Evolutionary conservation across 2,888 invertebrate species (phyloP).

Genomic region (Agrochola lychnidis): DNA sequence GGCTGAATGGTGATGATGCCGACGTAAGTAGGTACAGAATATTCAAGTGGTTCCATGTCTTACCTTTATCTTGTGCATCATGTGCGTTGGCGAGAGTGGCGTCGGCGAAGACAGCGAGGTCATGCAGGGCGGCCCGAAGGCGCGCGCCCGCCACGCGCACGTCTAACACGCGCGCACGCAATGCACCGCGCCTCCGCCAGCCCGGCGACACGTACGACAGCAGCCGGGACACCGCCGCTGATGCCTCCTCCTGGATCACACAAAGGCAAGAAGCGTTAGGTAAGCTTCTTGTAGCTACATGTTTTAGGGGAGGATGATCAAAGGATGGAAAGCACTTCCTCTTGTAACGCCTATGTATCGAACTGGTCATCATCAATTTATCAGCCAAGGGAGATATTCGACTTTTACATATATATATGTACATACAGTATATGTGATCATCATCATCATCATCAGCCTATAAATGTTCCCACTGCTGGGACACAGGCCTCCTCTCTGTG

Average conservation of each 20-base stretch:
- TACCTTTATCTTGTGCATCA: constrained; percentile 94
- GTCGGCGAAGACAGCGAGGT: constrained; percentile 96
- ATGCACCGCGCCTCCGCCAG: constrained; percentile 95
- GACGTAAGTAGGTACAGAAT: background rate
- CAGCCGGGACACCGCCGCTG: constrained; percentile 93
- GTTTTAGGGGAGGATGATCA: background rate
- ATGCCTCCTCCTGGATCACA: constrained; percentile 92
- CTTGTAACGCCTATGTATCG: too few relatives aligned
- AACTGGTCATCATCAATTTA: background rate
- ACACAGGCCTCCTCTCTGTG: too few relatives aligned
- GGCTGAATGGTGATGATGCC: background rate
- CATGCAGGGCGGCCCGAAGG: constrained; percentile 95
- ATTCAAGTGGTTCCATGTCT: background rate
- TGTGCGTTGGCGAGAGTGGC: constrained; percentile 97
- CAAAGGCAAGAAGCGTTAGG: background rate
- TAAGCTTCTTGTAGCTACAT: background rate
- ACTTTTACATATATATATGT: background rate
- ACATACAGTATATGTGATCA: too few relatives aligned
- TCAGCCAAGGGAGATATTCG: background rate
- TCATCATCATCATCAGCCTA: too few relatives aligned
- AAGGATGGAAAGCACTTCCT: background rate
- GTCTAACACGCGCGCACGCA: constrained; percentile 95
- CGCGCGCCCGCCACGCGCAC: constrained; percentile 95
- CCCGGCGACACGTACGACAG: constrained; percentile 94
- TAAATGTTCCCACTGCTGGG: too few relatives aligned